A percentile compares a stretch with the other conserved stretches of the same genome.
Conservation (phyloP, 2,797 vertebrate genomes). For the Scleropages formosus region DNA sequence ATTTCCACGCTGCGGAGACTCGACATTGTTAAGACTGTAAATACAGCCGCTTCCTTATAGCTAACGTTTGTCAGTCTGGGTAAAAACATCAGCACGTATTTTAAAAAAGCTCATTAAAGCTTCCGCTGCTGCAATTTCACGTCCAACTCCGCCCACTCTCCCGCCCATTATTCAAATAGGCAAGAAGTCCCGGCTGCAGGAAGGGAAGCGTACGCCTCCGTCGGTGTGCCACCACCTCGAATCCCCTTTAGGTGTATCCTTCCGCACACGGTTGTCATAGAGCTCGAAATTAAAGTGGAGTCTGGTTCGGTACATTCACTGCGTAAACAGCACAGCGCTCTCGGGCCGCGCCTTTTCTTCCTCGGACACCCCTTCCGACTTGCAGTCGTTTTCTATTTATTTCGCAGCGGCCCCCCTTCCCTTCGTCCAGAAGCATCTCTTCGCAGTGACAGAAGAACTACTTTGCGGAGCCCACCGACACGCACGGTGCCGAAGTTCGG, state of each 20-base stretch:
- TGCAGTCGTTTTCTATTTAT: not conserved
- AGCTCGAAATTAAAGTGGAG: not conserved
- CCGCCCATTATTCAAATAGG: conserved; percentile 10
- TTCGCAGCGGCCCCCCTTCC: too few relatives aligned
- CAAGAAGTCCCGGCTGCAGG: not conserved
- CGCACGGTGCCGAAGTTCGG: conserved; percentile 32
- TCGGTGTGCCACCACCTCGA: not conserved
- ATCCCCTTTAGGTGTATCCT: conserved; percentile 4
- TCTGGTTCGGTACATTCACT: too few relatives aligned
- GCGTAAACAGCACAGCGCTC: not conserved
- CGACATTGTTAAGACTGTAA: too few relatives aligned
- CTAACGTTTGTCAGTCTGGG: too few relatives aligned
- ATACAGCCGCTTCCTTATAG: too few relatives aligned
- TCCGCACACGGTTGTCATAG: conserved; percentile 1
- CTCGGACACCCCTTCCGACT: too few relatives aligned
- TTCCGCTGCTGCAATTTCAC: too few relatives aligned
- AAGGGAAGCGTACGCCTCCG: not conserved
- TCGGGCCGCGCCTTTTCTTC: not conserved
- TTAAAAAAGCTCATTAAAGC: not conserved
- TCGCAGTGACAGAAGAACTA: conserved; percentile 1
- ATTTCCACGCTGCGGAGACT: too few relatives aligned
- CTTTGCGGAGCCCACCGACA: conserved; percentile 13
- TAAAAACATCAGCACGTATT: too few relatives aligned
- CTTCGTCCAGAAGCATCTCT: not conserved
- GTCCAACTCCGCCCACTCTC: not conserved